Base-by-base conservation (phyloP, 2,113 vertebrate genomes). In the Macaca fascicularis region DNA sequence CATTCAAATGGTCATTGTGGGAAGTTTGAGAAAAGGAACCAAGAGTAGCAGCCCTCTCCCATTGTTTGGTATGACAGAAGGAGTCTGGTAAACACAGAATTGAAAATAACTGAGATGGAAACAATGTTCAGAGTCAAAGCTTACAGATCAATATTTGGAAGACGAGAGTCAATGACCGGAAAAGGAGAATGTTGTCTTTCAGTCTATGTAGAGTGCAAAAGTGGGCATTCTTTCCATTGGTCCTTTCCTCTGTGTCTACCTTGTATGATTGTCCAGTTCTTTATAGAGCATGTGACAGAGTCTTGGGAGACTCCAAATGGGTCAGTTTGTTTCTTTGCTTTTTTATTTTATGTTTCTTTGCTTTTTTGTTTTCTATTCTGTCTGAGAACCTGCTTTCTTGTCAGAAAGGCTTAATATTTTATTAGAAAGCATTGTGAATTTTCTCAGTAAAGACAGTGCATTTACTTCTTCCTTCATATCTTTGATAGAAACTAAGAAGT, bases 381-480 rank as follows among this genome's bases (percentile, higher is more conserved):
- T n/a, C 23, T 85, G 14, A 86, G 35, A 81, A 75, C 0, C 17
- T 85, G 25, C 30, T 94, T 50, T 75, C 17, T 50, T n/a, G 0
- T 38, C n/a, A 69, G 38, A 14, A 89, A 61, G 27, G 17, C 2
- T 72, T 61, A 82, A 32, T 89, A 48, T 89, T 83, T 83, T 70
- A 94, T 50, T 70, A 57, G 45, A 69, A 50, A 69, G 8, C 13
- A n/a, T 43, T n/a, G 6, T 40, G n/a, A 38, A 55, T 86, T 30
- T 48, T 17, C 30, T 90, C 25, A 9, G 2, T 48, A 43, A 0
- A 35, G 22, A 8, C 61, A 6, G 20, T 12, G 2, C 7, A 1
- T 57, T 78, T 64, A 12, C 40, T 72, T 80, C 61, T 48, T 67
- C 25, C 19, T 90, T 59, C 40, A 1, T 13, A 14, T 76, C 35